Base-by-base conservation (phyloP, 2,113 vertebrate species). In the Datnioides undecimradiatus region DNA sequence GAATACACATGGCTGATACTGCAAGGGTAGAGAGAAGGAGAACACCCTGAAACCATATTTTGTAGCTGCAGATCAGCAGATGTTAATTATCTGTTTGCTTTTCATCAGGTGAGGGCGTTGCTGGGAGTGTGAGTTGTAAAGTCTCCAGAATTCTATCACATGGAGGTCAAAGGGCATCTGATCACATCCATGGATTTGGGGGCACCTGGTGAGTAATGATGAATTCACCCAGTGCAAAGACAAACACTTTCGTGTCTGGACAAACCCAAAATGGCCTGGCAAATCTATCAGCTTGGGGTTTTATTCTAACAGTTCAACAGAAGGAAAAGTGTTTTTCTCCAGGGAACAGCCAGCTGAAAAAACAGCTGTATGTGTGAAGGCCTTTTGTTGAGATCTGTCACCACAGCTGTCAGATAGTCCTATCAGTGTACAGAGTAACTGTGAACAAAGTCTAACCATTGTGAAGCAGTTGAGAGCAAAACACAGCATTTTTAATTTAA, bases 131-230 rank as follows among this genome's bases (percentile, higher is more conserved):
- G 88, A 90, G 84, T 84, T 66, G 76, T 85, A 73, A 78, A 75
- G 82, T 90, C 83, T 83, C 83, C 77, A 83, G 64, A 87, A 65
- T 80, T 80, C 74, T 79, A 83, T 85, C 88, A 79, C 88, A 97
- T 97, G 96, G 96, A 96, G 95, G 95, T 96, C 93, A 96, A 96
- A 94, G 94, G 95, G 80, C 95, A 95, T 76, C 91, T 96, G 91
- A 95, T 96, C 87, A 95, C 91, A 76, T 90, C 92, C 82, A 94
- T 95, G 94, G 94, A 93, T 90, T 85, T 93, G 88, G 93, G 92
- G 76, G 89, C 93, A 82, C 94, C 96, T 89, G 96, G 96, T 97
- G 88, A 92, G 88, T 84, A 52, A 69, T 1, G 2, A 55, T 9
- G 40, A 63, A 45, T 49, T 25, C 48, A 68, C 51, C 12, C 36